These are phyloP conservation scores for Loripinus fragilis DNA, from an alignment of 2,888 invertebrate genomes.

Conservation along the genomic window DNA sequence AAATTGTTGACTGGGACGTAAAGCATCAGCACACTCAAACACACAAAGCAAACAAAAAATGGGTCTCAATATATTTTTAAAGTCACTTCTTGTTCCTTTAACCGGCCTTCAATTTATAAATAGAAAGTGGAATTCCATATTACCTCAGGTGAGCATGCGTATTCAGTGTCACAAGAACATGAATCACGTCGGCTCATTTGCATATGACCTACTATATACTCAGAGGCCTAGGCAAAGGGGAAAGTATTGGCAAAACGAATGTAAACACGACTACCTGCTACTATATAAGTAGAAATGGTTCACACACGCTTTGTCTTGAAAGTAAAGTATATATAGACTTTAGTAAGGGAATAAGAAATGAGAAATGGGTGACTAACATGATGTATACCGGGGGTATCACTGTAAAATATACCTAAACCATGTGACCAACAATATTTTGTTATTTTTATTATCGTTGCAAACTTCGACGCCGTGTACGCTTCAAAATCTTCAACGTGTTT, in stretches of 20 bases:
- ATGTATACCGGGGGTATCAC: no score
- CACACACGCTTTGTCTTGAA: not conserved
- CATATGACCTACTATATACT: not conserved
- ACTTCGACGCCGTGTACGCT: no score
- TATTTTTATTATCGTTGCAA: no score
- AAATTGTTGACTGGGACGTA: no score
- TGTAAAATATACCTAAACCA: no score
- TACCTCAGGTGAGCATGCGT: conserved; percentile 52
- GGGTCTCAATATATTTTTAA: no score
- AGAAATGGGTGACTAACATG: no score
- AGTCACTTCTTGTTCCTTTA: no score
- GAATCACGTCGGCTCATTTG: conserved; percentile 36
- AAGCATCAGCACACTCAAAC: no score
- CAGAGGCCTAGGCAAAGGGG: not conserved
- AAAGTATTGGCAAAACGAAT: not conserved
- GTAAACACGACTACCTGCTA: not conserved
- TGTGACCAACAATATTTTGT: no score
- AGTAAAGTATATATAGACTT: conserved; percentile 4
- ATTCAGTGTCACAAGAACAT: conserved; percentile 45
- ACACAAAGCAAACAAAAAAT: no score
- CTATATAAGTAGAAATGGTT: no score
- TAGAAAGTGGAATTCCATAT: conserved; percentile 2
- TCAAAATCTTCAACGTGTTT: not conserved
- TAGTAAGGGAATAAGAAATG: not conserved
- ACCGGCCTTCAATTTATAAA: not conserved